A percentile compares a stretch with the other conserved stretches of the same genome.
phyloP scores from a whole-genome alignment of 2,888 invertebrate genomes.

The Eupithecia subfuscata region DNA sequence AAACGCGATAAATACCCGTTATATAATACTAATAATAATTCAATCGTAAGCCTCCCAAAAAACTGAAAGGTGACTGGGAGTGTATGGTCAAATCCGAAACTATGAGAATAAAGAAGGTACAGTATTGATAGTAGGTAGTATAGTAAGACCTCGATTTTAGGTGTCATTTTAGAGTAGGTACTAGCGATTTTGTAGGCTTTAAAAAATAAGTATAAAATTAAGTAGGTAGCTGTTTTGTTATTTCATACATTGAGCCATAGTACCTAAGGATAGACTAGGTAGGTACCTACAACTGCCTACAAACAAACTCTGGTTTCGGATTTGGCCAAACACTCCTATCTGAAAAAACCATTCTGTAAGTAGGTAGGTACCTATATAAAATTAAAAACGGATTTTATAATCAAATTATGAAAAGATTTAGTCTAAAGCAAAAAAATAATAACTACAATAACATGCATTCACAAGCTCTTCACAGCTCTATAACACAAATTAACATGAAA shows the following conservation, averaged over 20 bases:
- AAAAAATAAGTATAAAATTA: neutral
- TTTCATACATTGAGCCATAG: neutral
- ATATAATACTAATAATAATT: too few species aligned
- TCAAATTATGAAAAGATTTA: neutral
- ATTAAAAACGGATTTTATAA: neutral
- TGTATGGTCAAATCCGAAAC: neutral
- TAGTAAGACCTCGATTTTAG: too few species aligned
- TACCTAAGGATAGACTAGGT: too few species aligned
- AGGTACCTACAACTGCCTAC: too few species aligned
- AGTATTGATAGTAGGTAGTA: too few species aligned
- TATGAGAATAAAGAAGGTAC: neutral
- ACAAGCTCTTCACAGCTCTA: neutral
- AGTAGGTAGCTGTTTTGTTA: neutral
- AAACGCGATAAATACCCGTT: too few species aligned
- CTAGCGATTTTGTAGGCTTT: too few species aligned
- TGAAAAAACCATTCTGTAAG: neutral
- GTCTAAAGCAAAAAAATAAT: neutral
- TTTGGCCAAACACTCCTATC: neutral
- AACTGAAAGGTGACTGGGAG: neutral
- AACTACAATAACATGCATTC: neutral
- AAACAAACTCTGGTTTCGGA: neutral
- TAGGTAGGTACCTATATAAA: neutral
- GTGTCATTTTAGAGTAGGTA: too few species aligned
- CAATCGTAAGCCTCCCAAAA: neutral
- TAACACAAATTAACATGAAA: conserved; percentile 1